Conservation (phyloP, 2,888 invertebrate species). For the Crocallis elinguaria region DNA sequence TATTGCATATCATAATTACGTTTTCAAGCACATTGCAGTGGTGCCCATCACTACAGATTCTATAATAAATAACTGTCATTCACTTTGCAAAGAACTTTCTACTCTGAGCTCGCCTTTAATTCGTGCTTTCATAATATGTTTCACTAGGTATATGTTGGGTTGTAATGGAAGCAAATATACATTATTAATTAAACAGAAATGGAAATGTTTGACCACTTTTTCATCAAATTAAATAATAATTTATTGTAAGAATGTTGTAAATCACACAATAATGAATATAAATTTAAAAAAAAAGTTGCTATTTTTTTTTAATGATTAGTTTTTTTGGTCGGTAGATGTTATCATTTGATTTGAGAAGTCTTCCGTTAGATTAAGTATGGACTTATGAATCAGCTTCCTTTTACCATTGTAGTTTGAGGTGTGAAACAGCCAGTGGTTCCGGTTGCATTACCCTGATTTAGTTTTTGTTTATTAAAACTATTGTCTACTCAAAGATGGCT, state of each 20-base stretch:
- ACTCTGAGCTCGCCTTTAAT: constrained; percentile 41
- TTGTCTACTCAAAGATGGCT: no score
- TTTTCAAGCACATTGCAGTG: constrained; percentile 15
- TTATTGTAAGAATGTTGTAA: no score
- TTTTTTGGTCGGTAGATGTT: constrained; percentile 16
- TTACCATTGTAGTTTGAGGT: background rate
- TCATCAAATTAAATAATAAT: no score
- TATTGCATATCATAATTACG: constrained; percentile 20
- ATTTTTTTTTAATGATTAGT: no score
- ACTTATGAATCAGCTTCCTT: background rate
- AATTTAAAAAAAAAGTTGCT: no score
- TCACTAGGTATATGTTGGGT: background rate
- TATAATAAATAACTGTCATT: constrained; percentile 58
- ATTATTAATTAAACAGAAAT: no score
- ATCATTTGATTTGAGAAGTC: constrained; percentile 28
- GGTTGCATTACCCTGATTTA: background rate
- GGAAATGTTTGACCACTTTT: no score
- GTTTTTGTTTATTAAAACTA: background rate
- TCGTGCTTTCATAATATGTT: constrained; percentile 25
- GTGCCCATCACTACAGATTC: constrained; percentile 19
- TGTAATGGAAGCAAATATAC: background rate
- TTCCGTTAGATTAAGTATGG: constrained; percentile 1
- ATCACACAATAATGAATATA: no score
- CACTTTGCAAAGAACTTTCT: constrained; percentile 68
- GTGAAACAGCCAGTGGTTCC: background rate